Base-by-base conservation (phyloP, 2,113 vertebrate genomes). In the Menidia beryllina region DNA sequence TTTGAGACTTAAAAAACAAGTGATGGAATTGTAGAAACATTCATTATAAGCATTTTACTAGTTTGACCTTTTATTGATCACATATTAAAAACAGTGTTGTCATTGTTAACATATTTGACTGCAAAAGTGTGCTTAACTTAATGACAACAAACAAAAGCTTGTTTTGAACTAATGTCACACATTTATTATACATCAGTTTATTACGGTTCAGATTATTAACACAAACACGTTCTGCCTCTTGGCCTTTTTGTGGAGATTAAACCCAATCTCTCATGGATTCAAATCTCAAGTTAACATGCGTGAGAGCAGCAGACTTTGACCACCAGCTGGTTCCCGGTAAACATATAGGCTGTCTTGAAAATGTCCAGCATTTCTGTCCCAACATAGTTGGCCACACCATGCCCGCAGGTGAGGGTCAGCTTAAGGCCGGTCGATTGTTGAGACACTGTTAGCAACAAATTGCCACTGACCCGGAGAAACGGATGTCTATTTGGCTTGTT, bases 401-500 rank as follows among this genome's bases (percentile, higher is more conserved):
- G 25, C 38, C 47, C 47, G 56, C 34, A 55, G 55, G 62, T 47
- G 26, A 14, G 3, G 24, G 23, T 60, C 26, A 64, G 68, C 67
- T 14, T 74, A 53, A 47, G 50, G 15, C 15, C 51, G 21, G 17
- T 41, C 62, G n/a, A 24, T 65, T 43, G 17, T 15, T 47, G 6
- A 20, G n/a, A 51, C n/a, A 43, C 14, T 23, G 49, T 77, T 74
- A 53, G 38, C 41, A 23, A 11, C 51, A 81, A 84, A 83, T 84
- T 67, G 72, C 38, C 23, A 25, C 38, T 69, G 72, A 84, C 65
- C 71, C 41, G 3, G 2, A 41, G 34, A 69, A 77, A 84, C 55
- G 15, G 69, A 38, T 48, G 55, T 79, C 61, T 54, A 52, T 52
- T 19, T 68, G 70, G 53, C 56, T 79, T 25, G 26, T 83, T 77